These are phyloP conservation scores for Rhabdophis nuchalis DNA, from an alignment of 2,797 vertebrate species.

Conservation along the genomic window DNA sequence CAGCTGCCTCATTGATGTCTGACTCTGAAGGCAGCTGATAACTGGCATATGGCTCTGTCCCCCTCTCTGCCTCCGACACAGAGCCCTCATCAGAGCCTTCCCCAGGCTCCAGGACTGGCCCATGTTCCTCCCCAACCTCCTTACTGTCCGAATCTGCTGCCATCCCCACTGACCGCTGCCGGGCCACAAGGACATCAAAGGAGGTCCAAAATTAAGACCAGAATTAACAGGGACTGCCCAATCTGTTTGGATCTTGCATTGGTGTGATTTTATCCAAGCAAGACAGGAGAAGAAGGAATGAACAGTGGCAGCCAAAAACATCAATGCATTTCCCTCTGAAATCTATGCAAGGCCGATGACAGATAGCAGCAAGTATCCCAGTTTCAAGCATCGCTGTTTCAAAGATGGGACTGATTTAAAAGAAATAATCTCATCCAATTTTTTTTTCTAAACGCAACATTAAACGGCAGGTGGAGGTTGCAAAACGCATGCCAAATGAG, in stretches of 20 bases:
- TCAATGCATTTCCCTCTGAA: not conserved
- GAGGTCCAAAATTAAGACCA: not conserved
- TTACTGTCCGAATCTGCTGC: too few relatives aligned
- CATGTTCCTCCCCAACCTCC: too few relatives aligned
- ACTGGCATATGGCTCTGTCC: too few relatives aligned
- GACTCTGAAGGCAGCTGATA: too few relatives aligned
- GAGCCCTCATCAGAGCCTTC: too few relatives aligned
- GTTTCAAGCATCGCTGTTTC: not conserved
- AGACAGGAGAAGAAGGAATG: not conserved
- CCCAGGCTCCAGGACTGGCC: too few relatives aligned
- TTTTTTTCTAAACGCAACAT: not conserved
- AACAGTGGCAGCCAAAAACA: not conserved
- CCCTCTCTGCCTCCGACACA: too few relatives aligned
- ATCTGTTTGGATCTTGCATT: not conserved
- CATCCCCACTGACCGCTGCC: too few relatives aligned
- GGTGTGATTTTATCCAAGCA: not conserved
- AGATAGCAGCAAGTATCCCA: not conserved
- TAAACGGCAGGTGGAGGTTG: not conserved
- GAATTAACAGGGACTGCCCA: not conserved
- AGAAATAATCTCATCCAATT: not conserved
- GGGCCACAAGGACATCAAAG: not conserved
- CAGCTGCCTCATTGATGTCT: too few relatives aligned
- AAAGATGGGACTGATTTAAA: not conserved
- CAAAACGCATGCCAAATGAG: not conserved
- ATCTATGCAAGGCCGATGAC: not conserved